Evolutionary conservation across 1,140 invertebrate species (phyloP).

Genomic region (Formica exsecta): DNA sequence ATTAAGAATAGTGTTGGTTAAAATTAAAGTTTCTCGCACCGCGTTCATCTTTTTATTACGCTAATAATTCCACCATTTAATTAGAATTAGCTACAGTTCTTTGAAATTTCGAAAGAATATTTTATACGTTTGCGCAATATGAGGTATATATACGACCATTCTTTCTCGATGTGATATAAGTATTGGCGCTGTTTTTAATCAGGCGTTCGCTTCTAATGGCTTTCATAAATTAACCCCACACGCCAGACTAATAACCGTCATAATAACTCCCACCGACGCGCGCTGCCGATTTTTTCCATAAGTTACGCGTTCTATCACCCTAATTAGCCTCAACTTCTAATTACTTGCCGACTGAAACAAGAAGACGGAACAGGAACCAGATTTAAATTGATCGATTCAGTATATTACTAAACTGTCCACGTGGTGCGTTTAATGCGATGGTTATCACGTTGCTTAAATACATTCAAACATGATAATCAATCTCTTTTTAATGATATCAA

Average conservation of each 20-base stretch:
- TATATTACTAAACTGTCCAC: not conserved
- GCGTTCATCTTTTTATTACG: conserved; percentile 44
- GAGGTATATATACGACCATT: conserved; percentile 3
- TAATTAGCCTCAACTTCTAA: conserved; percentile 54
- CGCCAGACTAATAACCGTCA: conserved; percentile 28
- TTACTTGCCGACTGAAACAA: conserved; percentile 40
- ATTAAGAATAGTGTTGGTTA: not conserved
- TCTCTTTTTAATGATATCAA: not conserved
- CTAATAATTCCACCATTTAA: not conserved
- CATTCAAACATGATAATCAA: not conserved
- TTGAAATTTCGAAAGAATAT: not conserved
- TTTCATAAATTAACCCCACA: conserved; percentile 46
- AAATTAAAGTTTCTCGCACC: conserved; percentile 1
- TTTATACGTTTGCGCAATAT: conserved; percentile 40
- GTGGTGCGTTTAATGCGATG: not conserved
- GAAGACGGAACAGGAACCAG: conserved; percentile 20
- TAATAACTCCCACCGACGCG: conserved; percentile 49
- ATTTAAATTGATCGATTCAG: conserved; percentile 11
- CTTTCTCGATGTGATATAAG: conserved; percentile 25
- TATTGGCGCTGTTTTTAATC: conserved; percentile 38
- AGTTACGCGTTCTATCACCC: conserved; percentile 32
- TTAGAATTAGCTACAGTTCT: conserved; percentile 6
- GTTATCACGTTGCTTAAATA: not conserved
- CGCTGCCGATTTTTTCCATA: conserved; percentile 47
- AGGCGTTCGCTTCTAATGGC: conserved; percentile 32